Conservation (phyloP, 2,888 invertebrate genomes). For the Caenorhabditis wallacei region DNA sequence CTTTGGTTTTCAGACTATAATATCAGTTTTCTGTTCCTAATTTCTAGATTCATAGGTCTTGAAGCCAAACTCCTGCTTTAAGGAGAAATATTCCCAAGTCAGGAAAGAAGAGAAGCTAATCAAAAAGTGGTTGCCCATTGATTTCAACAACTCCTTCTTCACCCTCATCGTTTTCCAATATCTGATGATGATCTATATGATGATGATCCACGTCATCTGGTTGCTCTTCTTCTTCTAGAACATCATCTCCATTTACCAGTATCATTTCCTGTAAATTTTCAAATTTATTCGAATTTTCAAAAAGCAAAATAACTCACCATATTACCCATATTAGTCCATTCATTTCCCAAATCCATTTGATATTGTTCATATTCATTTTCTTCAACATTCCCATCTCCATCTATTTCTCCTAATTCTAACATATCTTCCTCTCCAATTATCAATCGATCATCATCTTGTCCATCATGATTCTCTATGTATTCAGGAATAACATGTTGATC, state of each 20-base stretch:
- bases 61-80: too few relatives aligned
- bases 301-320: too few relatives aligned
- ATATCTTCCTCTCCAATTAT: conserved; percentile 23
- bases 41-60: too few relatives aligned
- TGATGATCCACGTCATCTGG: conserved; percentile 17
- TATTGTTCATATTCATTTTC: conserved; percentile 64
- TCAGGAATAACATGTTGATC: conserved; percentile 1
- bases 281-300: not conserved
- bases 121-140: conserved; percentile 56
- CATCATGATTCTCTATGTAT: conserved; percentile 16
- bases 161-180: conserved; percentile 19
- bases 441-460: conserved; percentile 20
- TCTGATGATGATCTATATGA: conserved; percentile 26
- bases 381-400: conserved; percentile 45
- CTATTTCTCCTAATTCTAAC: conserved; percentile 20
- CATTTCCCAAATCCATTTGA: conserved; percentile 65
- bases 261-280: conserved; percentile 65
- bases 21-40: too few relatives aligned
- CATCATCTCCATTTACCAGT: conserved; percentile 59
- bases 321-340: conserved; percentile 66
- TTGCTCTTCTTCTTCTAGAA: conserved; percentile 49
- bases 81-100: not conserved
- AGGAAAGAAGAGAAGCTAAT: conserved; percentile 11
- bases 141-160: conserved; percentile 40
- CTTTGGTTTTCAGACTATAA: too few relatives aligned